Conservation (phyloP, 2,888 invertebrate species). For the Rhagonycha lutea region DNA sequence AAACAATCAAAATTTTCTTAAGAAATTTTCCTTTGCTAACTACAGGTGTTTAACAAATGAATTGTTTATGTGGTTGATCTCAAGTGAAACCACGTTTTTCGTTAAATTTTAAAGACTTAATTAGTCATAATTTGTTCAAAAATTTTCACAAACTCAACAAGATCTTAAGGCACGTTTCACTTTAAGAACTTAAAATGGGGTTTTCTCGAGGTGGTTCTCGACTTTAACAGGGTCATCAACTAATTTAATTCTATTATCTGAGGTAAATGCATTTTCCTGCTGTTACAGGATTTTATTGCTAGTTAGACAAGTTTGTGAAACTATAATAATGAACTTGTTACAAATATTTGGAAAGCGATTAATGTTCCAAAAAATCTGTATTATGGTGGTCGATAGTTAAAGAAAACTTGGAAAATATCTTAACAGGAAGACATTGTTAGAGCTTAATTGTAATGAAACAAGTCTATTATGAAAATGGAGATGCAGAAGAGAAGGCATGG, state of each 20-base stretch:
- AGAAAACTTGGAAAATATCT: background rate
- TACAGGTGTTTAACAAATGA: background rate
- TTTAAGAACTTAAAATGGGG: background rate
- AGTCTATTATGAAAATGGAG: constrained; percentile 34
- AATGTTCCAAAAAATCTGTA: no score
- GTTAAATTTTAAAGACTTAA: background rate
- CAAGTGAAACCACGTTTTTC: background rate
- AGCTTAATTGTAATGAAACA: constrained; percentile 27
- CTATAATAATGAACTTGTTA: background rate
- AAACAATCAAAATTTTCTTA: no score
- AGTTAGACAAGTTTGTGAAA: background rate
- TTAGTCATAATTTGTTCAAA: background rate
- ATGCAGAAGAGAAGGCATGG: constrained; percentile 24
- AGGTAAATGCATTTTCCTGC: background rate
- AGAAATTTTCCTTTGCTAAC: no score
- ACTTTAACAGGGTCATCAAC: background rate
- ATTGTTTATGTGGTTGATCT: background rate
- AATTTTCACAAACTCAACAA: background rate
- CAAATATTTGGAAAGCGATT: background rate
- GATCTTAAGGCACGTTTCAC: background rate
- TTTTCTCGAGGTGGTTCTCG: background rate
- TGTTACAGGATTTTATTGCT: background rate
- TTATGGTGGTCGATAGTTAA: no score
- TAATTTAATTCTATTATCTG: background rate
- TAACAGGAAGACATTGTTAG: background rate